A percentile compares a stretch with the other conserved stretches of the same genome.
Evolutionary conservation across 2,888 invertebrate genomes (phyloP).

Genomic region (Chydorus sphaericus): DNA sequence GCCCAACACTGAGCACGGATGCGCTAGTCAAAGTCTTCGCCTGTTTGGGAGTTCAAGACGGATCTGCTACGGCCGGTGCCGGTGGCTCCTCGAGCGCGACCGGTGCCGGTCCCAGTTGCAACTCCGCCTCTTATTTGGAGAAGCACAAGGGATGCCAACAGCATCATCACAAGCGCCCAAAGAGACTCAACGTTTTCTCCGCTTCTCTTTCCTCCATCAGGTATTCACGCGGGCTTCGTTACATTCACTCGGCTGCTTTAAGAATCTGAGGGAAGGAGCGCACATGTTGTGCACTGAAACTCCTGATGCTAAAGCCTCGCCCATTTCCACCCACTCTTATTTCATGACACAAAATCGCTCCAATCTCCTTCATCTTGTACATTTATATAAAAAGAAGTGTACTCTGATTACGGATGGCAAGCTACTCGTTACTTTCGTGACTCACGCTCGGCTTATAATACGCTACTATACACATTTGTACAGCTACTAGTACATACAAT

Average conservation of each 20-base stretch:
- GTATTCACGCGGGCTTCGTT: background rate
- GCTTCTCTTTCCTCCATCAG: slow-evolving; percentile 3
- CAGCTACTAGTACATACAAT: too few species aligned
- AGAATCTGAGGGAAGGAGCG: too few species aligned
- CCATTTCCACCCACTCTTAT: too few species aligned
- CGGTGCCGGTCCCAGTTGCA: background rate
- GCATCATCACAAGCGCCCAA: slow-evolving; percentile 6
- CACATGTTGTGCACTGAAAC: too few species aligned
- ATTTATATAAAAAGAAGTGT: too few species aligned
- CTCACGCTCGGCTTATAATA: too few species aligned
- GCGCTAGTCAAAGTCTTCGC: slow-evolving; percentile 60
- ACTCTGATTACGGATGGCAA: too few species aligned
- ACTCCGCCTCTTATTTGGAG: background rate
- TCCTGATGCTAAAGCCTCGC: too few species aligned
- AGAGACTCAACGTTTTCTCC: slow-evolving; percentile 9
- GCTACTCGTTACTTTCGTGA: too few species aligned
- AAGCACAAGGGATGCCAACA: background rate
- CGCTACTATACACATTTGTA: too few species aligned
- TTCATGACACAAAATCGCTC: too few species aligned
- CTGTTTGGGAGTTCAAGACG: slow-evolving; percentile 24
- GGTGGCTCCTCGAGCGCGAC: background rate
- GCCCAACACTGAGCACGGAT: slow-evolving; percentile 29
- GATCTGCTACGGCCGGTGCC: background rate
- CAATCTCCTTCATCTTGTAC: too few species aligned
- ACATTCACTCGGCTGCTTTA: background rate